Evolutionary conservation across 2,113 vertebrate species (phyloP).

Genomic region (Mesitornis unicolor): DNA sequence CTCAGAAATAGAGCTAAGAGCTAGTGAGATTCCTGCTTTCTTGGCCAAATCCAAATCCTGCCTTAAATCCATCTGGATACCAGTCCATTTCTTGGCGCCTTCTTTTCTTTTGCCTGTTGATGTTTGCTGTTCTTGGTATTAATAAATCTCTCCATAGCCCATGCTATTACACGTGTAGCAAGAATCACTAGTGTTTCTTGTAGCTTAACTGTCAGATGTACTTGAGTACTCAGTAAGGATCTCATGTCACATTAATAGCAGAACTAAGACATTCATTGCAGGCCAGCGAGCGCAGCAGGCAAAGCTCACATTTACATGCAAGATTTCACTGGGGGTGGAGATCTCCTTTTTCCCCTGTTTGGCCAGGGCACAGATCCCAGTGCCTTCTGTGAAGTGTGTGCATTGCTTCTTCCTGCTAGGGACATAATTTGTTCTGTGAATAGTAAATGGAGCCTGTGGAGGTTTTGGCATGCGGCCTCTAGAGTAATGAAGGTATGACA

Average conservation of each 20-base stretch:
- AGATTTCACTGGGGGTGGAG: not conserved
- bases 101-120: not conserved
- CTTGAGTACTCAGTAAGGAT: not conserved
- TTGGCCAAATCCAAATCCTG: not conserved
- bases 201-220: not conserved
- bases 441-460: not conserved
- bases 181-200: not conserved
- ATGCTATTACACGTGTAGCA: not conserved
- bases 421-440: not conserved
- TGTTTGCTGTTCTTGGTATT: not conserved
- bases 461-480: not conserved
- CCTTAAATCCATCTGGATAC: not conserved
- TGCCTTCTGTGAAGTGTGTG: not conserved
- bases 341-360: not conserved
- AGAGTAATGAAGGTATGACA: not conserved
- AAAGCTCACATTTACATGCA: not conserved
- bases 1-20: not conserved
- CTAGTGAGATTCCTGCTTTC: not conserved
- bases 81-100: not conserved
- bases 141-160: not conserved
- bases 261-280: fast-evolving
- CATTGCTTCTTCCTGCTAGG: not conserved
- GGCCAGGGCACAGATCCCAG: not conserved
- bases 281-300: not conserved
- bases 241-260: not conserved